These are phyloP conservation scores for Ranitomeya imitator DNA, from an alignment of 2,113 vertebrate species.

Conservation along the genomic window DNA sequence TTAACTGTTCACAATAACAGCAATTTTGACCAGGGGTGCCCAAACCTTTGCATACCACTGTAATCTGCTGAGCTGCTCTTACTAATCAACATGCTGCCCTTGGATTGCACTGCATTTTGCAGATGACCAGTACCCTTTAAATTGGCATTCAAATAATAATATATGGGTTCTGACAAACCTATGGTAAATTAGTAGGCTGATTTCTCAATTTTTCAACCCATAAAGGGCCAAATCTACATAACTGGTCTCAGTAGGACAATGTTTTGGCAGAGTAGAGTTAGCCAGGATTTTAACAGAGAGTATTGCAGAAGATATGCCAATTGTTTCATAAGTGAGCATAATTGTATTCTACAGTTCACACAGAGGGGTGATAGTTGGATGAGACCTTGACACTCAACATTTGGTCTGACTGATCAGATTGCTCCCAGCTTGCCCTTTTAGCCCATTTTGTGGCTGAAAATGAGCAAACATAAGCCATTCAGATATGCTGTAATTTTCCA, in stretches of 20 bases:
- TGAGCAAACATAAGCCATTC: conserved; percentile 1
- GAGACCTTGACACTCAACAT: neutral
- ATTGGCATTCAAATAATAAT: neutral
- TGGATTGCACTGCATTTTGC: too few relatives aligned
- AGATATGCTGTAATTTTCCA: neutral
- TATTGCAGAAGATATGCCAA: conserved; percentile 5
- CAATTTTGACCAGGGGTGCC: too few relatives aligned
- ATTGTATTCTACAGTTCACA: conserved; percentile 5
- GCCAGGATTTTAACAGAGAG: neutral
- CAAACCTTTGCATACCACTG: too few relatives aligned
- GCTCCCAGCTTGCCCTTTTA: conserved; percentile 5
- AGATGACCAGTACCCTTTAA: neutral
- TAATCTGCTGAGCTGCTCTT: too few relatives aligned
- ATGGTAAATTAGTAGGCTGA: neutral
- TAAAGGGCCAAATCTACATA: neutral
- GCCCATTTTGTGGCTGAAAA: neutral
- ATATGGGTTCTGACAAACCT: neutral
- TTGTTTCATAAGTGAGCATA: conserved; percentile 11
- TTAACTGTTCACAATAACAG: too few relatives aligned
- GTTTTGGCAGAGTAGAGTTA: neutral
- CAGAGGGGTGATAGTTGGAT: conserved; percentile 1
- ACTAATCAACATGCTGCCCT: too few relatives aligned
- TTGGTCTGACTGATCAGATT: conserved; percentile 19
- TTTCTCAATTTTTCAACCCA: neutral
- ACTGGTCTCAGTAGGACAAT: neutral